phyloP scores from a whole-genome alignment of 2,113 vertebrate genomes.

The human (Homo sapiens) region GRCh38 chr7:51287501-51288000 shows the following conservation, averaged over 20 bases:
- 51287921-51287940: background rate
- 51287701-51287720: background rate
- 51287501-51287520: background rate
- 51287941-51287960: background rate
- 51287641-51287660: background rate
- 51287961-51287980: background rate
- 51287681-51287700: background rate
- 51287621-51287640: background rate
- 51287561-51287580: background rate
- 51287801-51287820: too few species aligned
- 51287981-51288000: background rate
- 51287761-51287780: background rate
- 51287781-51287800: too few species aligned
- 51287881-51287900: background rate
- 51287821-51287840: too few species aligned
- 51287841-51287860: background rate
- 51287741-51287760: background rate
- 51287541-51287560: background rate
- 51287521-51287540: background rate
- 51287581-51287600: background rate
- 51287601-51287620: background rate
- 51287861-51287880: background rate
- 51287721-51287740: background rate
- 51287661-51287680: background rate
- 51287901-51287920: background rate